Evolutionary conservation across 2,888 invertebrate species (phyloP).

Genomic region (Hanleya hanleyi): DNA sequence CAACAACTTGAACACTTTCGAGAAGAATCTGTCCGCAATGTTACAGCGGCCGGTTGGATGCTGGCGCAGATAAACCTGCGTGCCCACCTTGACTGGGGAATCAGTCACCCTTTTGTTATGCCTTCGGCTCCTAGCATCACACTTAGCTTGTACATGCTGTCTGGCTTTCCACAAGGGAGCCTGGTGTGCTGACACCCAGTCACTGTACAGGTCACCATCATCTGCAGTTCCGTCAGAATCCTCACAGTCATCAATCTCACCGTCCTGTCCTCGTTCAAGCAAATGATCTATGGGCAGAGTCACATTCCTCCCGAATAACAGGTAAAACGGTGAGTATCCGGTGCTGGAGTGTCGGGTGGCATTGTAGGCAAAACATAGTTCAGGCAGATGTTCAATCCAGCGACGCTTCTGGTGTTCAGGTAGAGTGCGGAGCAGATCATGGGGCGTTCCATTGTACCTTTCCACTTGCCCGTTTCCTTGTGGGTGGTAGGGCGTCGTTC

Average conservation of each 20-base stretch:
- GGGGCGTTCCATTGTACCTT: too few species aligned
- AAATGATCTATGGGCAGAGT: constrained; percentile 19
- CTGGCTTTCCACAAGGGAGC: not conserved
- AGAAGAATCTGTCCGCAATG: not conserved
- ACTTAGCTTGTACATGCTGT: not conserved
- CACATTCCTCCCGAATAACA: too few species aligned
- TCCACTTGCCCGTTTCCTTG: too few species aligned
- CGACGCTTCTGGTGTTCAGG: too few species aligned
- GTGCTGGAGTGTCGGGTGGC: constrained; percentile 12
- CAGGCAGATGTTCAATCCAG: constrained; percentile 17
- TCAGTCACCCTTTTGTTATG: not conserved
- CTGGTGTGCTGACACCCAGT: not conserved
- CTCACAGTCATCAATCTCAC: too few species aligned
- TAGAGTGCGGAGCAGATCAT: not conserved
- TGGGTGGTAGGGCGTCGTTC: too few species aligned
- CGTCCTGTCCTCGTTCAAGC: constrained; percentile 6
- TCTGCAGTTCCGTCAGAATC: too few species aligned
- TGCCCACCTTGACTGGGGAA: not conserved
- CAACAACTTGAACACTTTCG: not conserved
- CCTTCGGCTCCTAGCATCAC: not conserved
- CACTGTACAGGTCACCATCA: too few species aligned
- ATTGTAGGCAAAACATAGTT: constrained; percentile 16
- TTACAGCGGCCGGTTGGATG: not conserved
- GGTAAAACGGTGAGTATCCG: too few species aligned
- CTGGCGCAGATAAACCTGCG: not conserved